phyloP scores from a whole-genome alignment of 1,140 invertebrate genomes.

The Aphaenogaster ashmeadi region DNA sequence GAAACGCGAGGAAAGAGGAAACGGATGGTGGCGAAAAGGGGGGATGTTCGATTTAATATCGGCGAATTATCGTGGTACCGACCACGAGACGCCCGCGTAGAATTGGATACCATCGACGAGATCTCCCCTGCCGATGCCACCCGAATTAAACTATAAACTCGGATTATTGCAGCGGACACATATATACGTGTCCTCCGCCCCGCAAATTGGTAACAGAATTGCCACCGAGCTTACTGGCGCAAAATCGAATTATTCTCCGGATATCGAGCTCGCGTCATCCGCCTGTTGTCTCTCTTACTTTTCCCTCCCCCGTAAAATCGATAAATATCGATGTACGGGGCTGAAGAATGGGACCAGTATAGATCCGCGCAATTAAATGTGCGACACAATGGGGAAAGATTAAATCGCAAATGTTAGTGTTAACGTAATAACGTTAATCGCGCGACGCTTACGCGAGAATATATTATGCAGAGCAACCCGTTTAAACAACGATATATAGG shows the following conservation, averaged over 20 bases:
- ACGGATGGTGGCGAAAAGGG: neutral
- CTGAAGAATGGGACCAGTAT: neutral
- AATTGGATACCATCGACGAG: slow-evolving; percentile 7
- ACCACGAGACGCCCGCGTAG: neutral
- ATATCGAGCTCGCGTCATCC: neutral
- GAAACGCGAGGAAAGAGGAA: neutral
- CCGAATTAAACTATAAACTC: slow-evolving; percentile 42
- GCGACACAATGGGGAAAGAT: neutral
- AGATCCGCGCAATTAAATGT: neutral
- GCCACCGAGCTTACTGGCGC: slow-evolving; percentile 16
- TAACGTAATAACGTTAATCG: slow-evolving; percentile 1
- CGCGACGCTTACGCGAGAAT: neutral
- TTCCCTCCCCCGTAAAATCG: neutral
- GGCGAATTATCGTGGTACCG: slow-evolving; percentile 2
- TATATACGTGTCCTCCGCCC: neutral
- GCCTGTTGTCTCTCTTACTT: neutral
- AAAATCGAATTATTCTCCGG: slow-evolving; percentile 45
- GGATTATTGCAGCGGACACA: slow-evolving; percentile 29
- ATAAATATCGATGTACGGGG: neutral
- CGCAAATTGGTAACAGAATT: slow-evolving; percentile 40
- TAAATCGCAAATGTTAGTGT: slow-evolving; percentile 1
- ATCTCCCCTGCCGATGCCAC: slow-evolving; percentile 11
- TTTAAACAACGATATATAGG: slow-evolving; percentile 10
- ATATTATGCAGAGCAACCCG: neutral
- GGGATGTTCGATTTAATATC: slow-evolving; percentile 27